These are phyloP conservation scores for Cyprinodon brontotheroides DNA, from an alignment of 2,113 vertebrate species.

Conservation along the genomic window DNA sequence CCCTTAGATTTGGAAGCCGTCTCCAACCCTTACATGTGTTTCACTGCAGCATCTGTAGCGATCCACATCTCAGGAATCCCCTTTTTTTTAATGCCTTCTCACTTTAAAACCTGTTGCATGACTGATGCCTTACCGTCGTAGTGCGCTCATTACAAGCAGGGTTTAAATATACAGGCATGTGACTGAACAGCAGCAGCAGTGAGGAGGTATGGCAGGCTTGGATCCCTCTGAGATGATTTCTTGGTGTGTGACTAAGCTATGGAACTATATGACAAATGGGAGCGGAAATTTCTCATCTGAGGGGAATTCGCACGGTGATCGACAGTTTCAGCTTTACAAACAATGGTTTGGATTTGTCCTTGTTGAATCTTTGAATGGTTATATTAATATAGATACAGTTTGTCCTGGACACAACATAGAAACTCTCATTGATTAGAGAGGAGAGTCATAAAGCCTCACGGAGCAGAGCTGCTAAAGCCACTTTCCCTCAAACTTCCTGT, in stretches of 20 bases:
- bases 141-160: slow-evolving; percentile 35
- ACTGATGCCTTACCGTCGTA: slow-evolving; percentile 36
- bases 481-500: slow-evolving; percentile 3
- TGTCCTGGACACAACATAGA: slow-evolving; percentile 7
- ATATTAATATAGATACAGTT: slow-evolving; percentile 13
- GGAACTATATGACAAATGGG: not conserved
- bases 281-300: slow-evolving; percentile 28
- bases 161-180: slow-evolving; percentile 23
- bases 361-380: slow-evolving; percentile 6
- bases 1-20: slow-evolving; percentile 25
- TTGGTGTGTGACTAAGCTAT: slow-evolving; percentile 8
- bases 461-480: slow-evolving; percentile 3
- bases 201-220: slow-evolving; percentile 41
- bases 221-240: slow-evolving; percentile 5
- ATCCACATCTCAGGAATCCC: slow-evolving; percentile 6
- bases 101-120: slow-evolving; percentile 54
- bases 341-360: not conserved
- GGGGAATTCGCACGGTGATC: slow-evolving; percentile 1
- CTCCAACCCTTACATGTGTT: slow-evolving; percentile 14
- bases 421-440: slow-evolving; percentile 18
- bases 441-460: slow-evolving; percentile 24
- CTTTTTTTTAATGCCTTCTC: not conserved
- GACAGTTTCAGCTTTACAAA: slow-evolving; percentile 1
- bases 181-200: slow-evolving; percentile 4
- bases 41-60: slow-evolving; percentile 19